A percentile compares a stretch with the other conserved stretches of the same genome.
Evolutionary conservation across 2,888 invertebrate species (phyloP).

Genomic region (Eubasilissa splendida): DNA sequence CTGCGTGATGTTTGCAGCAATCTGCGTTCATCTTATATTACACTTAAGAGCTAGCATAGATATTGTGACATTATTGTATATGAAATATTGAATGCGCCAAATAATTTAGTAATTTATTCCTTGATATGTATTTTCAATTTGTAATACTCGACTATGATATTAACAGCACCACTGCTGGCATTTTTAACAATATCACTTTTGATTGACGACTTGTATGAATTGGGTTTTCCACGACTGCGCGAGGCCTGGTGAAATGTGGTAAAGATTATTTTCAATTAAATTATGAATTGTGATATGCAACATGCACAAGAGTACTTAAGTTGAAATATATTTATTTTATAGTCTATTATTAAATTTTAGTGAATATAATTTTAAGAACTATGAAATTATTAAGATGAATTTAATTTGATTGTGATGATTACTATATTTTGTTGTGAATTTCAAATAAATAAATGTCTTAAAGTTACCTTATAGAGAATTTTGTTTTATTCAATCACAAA

Average conservation of each 20-base stretch:
- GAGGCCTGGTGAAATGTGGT: slow-evolving; percentile 8
- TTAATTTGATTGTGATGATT: slow-evolving; percentile 29
- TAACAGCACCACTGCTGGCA: too few species aligned
- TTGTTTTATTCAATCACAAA: neutral
- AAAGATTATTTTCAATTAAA: neutral
- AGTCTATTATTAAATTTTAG: slow-evolving; percentile 44
- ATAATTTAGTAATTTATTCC: neutral
- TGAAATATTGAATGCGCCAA: slow-evolving; percentile 35
- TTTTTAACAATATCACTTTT: too few species aligned
- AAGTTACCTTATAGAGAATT: slow-evolving; percentile 46
- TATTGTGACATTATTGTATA: slow-evolving; percentile 35
- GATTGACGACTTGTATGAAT: too few species aligned
- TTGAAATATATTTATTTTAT: slow-evolving; percentile 43
- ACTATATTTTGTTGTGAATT: slow-evolving; percentile 51
- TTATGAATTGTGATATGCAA: slow-evolving; percentile 40
- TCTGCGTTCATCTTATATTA: slow-evolving; percentile 11
- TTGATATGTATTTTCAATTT: neutral
- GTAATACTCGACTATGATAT: neutral
- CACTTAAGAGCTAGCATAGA: slow-evolving; percentile 20
- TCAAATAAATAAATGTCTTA: slow-evolving; percentile 40
- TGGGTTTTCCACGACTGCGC: too few species aligned
- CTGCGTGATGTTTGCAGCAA: too few species aligned
- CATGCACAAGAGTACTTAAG: slow-evolving; percentile 46
- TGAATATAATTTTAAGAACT: slow-evolving; percentile 41
- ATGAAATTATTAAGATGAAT: slow-evolving; percentile 26